Evolutionary conservation across 2,888 invertebrate species (phyloP).

Genomic region (Nineta flava): DNA sequence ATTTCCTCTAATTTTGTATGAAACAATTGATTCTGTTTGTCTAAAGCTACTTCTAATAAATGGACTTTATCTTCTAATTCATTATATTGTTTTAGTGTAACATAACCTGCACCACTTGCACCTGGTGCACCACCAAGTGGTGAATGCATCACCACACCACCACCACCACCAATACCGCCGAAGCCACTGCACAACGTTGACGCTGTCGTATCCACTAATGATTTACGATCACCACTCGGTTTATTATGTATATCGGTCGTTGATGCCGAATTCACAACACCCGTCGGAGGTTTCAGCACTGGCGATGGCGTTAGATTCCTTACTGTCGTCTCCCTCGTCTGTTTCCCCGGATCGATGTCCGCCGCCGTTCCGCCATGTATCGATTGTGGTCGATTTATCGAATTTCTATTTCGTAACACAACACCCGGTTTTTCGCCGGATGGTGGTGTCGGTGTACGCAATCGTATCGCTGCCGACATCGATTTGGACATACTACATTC

Average conservation of each 20-base stretch:
- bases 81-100: constrained; percentile 20
- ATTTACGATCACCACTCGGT: not conserved
- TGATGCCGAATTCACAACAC: constrained; percentile 2
- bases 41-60: constrained; percentile 39
- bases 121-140: not conserved
- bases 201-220: not conserved
- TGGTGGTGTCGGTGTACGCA: constrained; percentile 21
- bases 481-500: constrained; percentile 20
- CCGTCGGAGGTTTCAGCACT: constrained; percentile 9
- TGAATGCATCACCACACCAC: too few relatives aligned
- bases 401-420: constrained; percentile 3
- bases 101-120: constrained; percentile 5
- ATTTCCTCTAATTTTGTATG: constrained; percentile 48
- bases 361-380: constrained; percentile 14
- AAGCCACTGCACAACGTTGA: too few relatives aligned
- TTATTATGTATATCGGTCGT: constrained; percentile 1
- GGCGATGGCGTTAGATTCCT: constrained; percentile 9
- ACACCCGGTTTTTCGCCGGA: constrained; percentile 12
- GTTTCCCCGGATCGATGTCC: constrained; percentile 5
- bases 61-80: constrained; percentile 30
- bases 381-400: constrained; percentile 12
- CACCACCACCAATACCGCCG: too few relatives aligned
- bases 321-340: not conserved
- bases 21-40: constrained; percentile 39
- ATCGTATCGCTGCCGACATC: constrained; percentile 15